Evolutionary conservation across 2,797 vertebrate species (phyloP), one percentile per base, ranked within the genome.

Genomic region (Mycteria americana): DNA sequence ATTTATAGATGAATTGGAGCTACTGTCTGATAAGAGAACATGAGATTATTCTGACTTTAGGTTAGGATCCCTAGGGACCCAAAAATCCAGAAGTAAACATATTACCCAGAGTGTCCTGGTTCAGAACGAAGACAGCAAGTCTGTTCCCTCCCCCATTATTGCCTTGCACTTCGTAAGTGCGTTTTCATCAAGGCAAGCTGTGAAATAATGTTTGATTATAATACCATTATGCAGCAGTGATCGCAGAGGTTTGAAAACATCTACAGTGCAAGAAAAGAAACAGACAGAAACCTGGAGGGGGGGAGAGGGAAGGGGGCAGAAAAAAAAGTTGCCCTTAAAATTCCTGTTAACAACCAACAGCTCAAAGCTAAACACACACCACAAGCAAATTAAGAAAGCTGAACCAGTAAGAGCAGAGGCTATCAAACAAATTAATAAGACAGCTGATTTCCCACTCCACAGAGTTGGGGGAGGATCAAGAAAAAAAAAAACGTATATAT

Each of bases 161-260:
- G 56, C 77, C 75, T 72, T 80, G 18, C 22, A 77, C 51, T 92
- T 89, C 3, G 0, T 93, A 85, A 91, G 72, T 81, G 81, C 91
- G 88, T 75, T 92, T 85, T 77, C 60, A 93, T 65, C 68, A 94
- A 93, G 35, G 54, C 46, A 92, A 95, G 50, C 69, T 89, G 24
- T 87, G 33, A 96, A 89, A 91, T 62, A 74, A 31, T 37, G 27
- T 37, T 89, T 91, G 64, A 93, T 74, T 76, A 46, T 39, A 94
- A 87, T 37, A 84, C 59, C n/a, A 50, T 46, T 63, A 77, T 21
- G 53, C 70, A 95, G 63, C 46, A 91, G 25, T 30, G 53, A 88
- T 8, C 46, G 50, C 50, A 92, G 65, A 64, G 27, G 46, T 89
- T 83, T 83, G 54, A 70, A 87, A 81, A 85, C 46, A 72, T 65